phyloP scores from a whole-genome alignment of 2,797 vertebrate species.

The Halcyon smyrnensis region DNA sequence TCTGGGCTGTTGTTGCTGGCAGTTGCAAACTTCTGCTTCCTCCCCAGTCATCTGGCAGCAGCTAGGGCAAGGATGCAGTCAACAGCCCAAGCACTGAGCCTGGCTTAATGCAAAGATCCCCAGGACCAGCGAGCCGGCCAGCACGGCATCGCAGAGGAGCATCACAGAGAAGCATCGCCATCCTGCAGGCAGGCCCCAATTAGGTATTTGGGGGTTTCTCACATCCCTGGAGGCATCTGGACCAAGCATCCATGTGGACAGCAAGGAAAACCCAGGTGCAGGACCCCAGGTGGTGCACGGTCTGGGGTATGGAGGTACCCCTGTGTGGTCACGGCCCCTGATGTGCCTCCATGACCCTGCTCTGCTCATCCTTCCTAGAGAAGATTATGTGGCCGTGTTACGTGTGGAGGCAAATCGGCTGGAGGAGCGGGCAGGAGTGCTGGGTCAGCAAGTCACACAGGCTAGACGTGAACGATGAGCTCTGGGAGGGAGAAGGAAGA shows the following conservation, averaged over 20 bases:
- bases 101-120: background rate
- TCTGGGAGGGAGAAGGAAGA: background rate
- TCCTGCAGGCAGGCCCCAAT: background rate
- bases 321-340: rapidly evolving
- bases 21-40: background rate
- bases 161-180: rapidly evolving
- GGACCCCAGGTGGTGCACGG: background rate
- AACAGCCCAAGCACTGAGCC: background rate
- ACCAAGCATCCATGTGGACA: background rate
- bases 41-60: background rate
- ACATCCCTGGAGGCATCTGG: background rate
- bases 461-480: background rate
- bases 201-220: background rate
- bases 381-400: background rate
- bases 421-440: constrained; percentile 36
- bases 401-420: background rate
- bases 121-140: rapidly evolving
- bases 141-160: background rate
- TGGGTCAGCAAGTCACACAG: constrained; percentile 54
- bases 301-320: background rate
- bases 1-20: background rate
- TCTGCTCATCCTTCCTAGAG: background rate
- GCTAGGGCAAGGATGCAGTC: background rate
- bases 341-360: background rate
- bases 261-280: background rate